Percentiles rank a stretch among this genome's conserved stretches.
Conservation (phyloP, 2,888 invertebrate genomes). For the Chymomyza procnemis region DNA sequence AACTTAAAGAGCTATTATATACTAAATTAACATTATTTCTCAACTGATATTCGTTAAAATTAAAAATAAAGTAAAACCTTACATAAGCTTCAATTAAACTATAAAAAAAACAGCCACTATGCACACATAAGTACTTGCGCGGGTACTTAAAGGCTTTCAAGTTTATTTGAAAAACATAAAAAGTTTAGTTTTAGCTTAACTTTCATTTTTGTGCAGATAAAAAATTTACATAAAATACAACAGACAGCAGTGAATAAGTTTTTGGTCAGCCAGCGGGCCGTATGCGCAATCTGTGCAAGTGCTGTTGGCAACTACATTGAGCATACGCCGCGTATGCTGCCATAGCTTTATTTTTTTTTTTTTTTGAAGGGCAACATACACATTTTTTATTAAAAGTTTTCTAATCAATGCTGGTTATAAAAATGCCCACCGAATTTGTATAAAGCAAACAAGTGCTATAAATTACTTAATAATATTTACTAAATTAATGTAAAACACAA, state of each 20-base stretch:
- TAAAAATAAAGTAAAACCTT: too few relatives aligned
- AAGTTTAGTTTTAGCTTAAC: slow-evolving; percentile 43
- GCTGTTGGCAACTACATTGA: slow-evolving; percentile 21
- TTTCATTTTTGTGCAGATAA: slow-evolving; percentile 52
- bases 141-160: slow-evolving; percentile 7
- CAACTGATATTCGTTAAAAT: too few relatives aligned
- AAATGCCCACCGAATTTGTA: slow-evolving; percentile 70
- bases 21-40: too few relatives aligned
- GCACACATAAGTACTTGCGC: slow-evolving; percentile 9
- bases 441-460: slow-evolving; percentile 19
- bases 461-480: background rate
- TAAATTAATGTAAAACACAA: background rate
- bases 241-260: slow-evolving; percentile 14
- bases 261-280: slow-evolving; percentile 25
- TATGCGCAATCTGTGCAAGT: slow-evolving; percentile 38
- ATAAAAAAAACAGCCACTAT: background rate
- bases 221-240: slow-evolving; percentile 5
- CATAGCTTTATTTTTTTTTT: slow-evolving; percentile 5
- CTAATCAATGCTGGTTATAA: slow-evolving; percentile 46
- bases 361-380: background rate
- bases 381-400: slow-evolving; percentile 8
- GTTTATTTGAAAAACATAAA: slow-evolving; percentile 29
- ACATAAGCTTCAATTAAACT: too few relatives aligned
- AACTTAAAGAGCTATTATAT: too few relatives aligned
- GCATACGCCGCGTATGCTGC: slow-evolving; percentile 45